These are phyloP conservation scores for Falcaria lacertinaria DNA, from an alignment of 2,888 invertebrate species.

Conservation along the genomic window DNA sequence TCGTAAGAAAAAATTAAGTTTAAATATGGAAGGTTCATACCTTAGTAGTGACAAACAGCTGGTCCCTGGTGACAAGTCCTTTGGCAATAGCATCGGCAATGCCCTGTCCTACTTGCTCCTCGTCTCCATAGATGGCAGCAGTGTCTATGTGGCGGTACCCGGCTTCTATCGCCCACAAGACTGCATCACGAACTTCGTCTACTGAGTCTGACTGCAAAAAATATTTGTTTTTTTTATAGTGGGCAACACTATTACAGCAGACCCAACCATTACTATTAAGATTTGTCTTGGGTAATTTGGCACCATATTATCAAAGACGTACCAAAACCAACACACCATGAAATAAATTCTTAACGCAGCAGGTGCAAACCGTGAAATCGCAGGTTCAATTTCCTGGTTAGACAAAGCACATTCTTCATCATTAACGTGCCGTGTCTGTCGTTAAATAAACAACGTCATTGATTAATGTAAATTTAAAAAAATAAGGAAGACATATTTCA, in stretches of 20 bases:
- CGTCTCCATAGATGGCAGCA: conserved; percentile 80
- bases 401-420: neutral
- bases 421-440: neutral
- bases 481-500: neutral
- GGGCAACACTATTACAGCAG: too few species aligned
- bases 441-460: neutral
- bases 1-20: too few species aligned
- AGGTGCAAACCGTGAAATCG: neutral
- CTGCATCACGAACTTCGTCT: conserved; percentile 37
- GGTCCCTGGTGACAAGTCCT: conserved; percentile 71
- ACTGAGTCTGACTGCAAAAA: conserved; percentile 25
- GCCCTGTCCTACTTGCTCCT: conserved; percentile 76
- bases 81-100: conserved; percentile 72
- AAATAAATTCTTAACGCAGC: neutral
- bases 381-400: neutral
- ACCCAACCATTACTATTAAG: too few species aligned
- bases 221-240: too few species aligned
- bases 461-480: neutral
- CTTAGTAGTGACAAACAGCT: conserved; percentile 80
- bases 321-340: neutral
- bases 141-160: conserved; percentile 84
- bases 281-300: too few species aligned
- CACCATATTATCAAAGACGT: too few species aligned
- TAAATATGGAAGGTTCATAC: conserved; percentile 28
- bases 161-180: conserved; percentile 75